Conservation (phyloP, 2,888 invertebrate species). For the Fragum fragum region DNA sequence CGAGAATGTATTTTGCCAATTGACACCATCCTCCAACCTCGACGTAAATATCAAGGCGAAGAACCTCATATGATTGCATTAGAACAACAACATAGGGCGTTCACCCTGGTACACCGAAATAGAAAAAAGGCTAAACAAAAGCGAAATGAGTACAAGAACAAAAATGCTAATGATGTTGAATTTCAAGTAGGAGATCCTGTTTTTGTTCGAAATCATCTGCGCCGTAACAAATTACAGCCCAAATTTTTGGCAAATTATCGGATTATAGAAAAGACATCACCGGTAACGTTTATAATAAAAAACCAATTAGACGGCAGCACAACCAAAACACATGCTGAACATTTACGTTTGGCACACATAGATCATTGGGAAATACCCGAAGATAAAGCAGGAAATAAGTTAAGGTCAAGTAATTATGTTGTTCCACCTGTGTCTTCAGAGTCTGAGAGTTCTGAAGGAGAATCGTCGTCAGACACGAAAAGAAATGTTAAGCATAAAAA, state of each 20-base stretch:
- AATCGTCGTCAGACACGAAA: not conserved
- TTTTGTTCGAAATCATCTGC: not conserved
- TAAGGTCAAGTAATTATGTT: conserved; percentile 33
- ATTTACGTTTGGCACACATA: conserved; percentile 35
- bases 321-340: conserved; percentile 55
- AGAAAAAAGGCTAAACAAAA: conserved; percentile 41
- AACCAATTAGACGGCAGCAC: conserved; percentile 45
- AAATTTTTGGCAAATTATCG: conserved; percentile 44
- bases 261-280: conserved; percentile 52
- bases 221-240: not conserved
- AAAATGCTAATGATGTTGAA: not conserved
- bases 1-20: conserved; percentile 54
- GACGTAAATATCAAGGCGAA: conserved; percentile 52
- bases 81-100: conserved; percentile 56
- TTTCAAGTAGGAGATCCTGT: conserved; percentile 23
- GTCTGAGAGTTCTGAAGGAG: conserved; percentile 1
- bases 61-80: conserved; percentile 54
- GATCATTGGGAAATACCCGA: conserved; percentile 34
- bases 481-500: not conserved
- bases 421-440: conserved; percentile 20
- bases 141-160: conserved; percentile 48
- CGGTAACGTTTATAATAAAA: conserved; percentile 46
- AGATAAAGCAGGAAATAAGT: not conserved
- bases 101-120: conserved; percentile 36
- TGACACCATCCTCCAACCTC: conserved; percentile 51